Conservation (phyloP, 2,113 vertebrate genomes). For the Trematomus loennbergii region DNA sequence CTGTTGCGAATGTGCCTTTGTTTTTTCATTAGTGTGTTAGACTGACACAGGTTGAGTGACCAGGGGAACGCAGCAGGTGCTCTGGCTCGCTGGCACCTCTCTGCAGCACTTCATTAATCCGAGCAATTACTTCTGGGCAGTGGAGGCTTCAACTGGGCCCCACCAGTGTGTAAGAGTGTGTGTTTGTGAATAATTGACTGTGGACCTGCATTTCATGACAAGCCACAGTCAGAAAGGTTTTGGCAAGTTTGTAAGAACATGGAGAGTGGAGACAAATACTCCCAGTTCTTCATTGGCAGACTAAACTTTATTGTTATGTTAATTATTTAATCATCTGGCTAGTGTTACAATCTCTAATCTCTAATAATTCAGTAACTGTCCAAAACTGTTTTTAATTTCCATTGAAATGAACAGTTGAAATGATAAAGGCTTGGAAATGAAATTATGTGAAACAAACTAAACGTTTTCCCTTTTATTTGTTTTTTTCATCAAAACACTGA, state of each 20-base stretch:
- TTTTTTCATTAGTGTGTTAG: too few relatives aligned
- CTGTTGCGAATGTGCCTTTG: slow-evolving; percentile 39
- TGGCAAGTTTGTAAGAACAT: slow-evolving; percentile 29
- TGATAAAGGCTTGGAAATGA: too few relatives aligned
- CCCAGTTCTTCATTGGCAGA: too few relatives aligned
- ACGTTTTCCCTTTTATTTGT: too few relatives aligned
- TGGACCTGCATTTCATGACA: slow-evolving; percentile 36
- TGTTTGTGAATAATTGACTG: slow-evolving; percentile 57
- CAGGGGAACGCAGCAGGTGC: slow-evolving; percentile 63
- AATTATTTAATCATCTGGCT: too few relatives aligned
- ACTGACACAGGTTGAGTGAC: slow-evolving; percentile 66
- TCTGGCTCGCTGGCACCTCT: slow-evolving; percentile 46
- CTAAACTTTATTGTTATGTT: too few relatives aligned
- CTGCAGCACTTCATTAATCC: slow-evolving; percentile 75
- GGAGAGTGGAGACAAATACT: background rate
- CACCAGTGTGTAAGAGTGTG: slow-evolving; percentile 17
- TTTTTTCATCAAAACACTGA: too few relatives aligned
- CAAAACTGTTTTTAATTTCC: background rate
- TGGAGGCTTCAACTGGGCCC: slow-evolving; percentile 60
- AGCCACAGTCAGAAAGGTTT: slow-evolving; percentile 36
- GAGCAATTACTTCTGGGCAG: slow-evolving; percentile 77
- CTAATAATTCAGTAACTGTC: background rate
- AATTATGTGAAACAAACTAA: too few relatives aligned
- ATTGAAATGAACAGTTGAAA: background rate
- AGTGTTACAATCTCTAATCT: too few relatives aligned